phyloP scores from a whole-genome alignment of 1,140 invertebrate genomes.

The Heliconius nattereri region DNA sequence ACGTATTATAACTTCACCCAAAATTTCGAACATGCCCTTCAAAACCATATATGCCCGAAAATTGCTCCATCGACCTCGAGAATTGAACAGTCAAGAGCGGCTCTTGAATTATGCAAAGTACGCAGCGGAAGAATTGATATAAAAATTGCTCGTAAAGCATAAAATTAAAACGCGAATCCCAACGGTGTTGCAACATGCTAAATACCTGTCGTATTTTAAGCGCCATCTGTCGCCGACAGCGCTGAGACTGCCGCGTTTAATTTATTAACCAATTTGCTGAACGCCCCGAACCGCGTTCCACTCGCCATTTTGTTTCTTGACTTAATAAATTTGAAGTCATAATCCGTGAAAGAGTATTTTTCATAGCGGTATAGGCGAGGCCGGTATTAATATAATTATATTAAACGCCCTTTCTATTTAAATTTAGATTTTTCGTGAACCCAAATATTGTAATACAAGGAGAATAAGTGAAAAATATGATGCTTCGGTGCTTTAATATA shows the following conservation, averaged over 20 bases:
- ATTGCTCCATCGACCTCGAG: slow-evolving; percentile 42
- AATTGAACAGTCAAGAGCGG: slow-evolving; percentile 55
- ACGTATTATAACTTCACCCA: not conserved
- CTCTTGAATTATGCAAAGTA: slow-evolving; percentile 67
- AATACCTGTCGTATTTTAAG: slow-evolving; percentile 79
- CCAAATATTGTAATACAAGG: slow-evolving; percentile 15
- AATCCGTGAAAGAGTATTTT: slow-evolving; percentile 63
- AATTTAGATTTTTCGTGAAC: slow-evolving; percentile 39
- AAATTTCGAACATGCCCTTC: slow-evolving; percentile 9
- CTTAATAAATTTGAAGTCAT: slow-evolving; percentile 74
- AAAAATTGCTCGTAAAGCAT: slow-evolving; percentile 78
- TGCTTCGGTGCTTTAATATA: slow-evolving; percentile 10
- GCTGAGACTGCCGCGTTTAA: slow-evolving; percentile 77
- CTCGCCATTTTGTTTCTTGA: slow-evolving; percentile 75
- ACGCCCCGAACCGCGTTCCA: slow-evolving; percentile 64
- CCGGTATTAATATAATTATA: slow-evolving; percentile 46
- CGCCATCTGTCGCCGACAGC: slow-evolving; percentile 77
- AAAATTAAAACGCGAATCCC: slow-evolving; percentile 76
- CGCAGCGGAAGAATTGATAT: slow-evolving; percentile 71
- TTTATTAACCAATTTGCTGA: slow-evolving; percentile 80
- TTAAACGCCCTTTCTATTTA: slow-evolving; percentile 52
- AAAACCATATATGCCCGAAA: slow-evolving; percentile 32
- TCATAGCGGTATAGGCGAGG: slow-evolving; percentile 40
- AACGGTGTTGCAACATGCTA: slow-evolving; percentile 77
- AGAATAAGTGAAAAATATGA: slow-evolving; percentile 18